These are phyloP conservation scores for Tadarida brasiliensis DNA, from an alignment of 2,797 vertebrate genomes.

Conservation along the genomic window DNA sequence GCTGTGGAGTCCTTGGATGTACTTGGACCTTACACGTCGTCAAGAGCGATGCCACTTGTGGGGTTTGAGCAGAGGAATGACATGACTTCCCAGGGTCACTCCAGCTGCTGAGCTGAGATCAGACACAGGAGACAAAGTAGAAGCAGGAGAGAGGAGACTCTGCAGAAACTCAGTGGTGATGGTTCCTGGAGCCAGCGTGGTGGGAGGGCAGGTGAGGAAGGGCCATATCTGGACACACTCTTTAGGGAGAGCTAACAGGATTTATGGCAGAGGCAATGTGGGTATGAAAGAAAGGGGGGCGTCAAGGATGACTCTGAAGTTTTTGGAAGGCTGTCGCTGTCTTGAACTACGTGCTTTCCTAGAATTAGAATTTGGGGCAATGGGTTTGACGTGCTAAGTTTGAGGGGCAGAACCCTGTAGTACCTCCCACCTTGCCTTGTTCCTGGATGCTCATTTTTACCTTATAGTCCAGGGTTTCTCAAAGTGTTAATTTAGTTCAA, in stretches of 20 bases:
- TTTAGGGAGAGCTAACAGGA: neutral
- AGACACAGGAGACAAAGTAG: neutral
- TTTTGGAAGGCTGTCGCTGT: neutral
- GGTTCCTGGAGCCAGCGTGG: neutral
- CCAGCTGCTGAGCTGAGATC: neutral
- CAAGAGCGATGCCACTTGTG: neutral
- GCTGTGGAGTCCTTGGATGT: neutral
- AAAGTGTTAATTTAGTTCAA: neutral
- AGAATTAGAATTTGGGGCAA: neutral
- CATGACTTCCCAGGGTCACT: neutral
- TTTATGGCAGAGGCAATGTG: neutral
- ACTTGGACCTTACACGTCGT: neutral
- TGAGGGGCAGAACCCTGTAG: neutral
- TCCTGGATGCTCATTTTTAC: neutral
- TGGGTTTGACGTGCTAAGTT: neutral
- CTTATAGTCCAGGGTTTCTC: neutral
- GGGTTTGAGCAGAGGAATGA: neutral
- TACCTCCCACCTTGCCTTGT: neutral
- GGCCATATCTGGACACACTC: neutral
- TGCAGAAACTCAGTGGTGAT: neutral
- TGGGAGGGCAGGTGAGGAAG: neutral
- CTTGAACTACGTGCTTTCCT: neutral
- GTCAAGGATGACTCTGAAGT: neutral
- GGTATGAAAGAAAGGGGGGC: neutral
- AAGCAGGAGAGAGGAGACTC: neutral